Evolutionary conservation across 2,888 invertebrate species (phyloP).

Genomic region (Octodonta nipae): DNA sequence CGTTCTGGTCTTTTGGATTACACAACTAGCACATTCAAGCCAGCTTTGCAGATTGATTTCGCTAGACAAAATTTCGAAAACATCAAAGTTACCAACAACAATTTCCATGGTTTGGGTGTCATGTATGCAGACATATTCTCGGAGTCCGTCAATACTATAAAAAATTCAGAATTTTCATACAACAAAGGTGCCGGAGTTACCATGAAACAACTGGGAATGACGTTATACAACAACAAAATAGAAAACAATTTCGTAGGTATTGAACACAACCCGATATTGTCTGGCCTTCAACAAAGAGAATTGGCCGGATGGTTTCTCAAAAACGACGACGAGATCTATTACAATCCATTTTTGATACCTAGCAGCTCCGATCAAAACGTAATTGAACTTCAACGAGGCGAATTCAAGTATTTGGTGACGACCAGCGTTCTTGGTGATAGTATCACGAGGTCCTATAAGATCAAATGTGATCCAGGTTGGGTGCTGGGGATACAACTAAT

Average conservation of each 20-base stretch:
- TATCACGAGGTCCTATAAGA: constrained; percentile 44
- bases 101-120: constrained; percentile 85
- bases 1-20: constrained; percentile 90
- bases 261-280: constrained; percentile 79
- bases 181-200: constrained; percentile 83
- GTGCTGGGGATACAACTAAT: constrained; percentile 80
- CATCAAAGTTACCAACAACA: constrained; percentile 68
- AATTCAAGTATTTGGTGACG: constrained; percentile 70
- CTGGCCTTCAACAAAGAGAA: constrained; percentile 74
- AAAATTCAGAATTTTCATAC: constrained; percentile 70
- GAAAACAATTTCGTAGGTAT: constrained; percentile 84
- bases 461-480: constrained; percentile 65
- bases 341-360: constrained; percentile 62
- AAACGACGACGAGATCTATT: constrained; percentile 56
- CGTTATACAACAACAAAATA: constrained; percentile 62
- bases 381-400: constrained; percentile 35
- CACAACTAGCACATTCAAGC: constrained; percentile 72
- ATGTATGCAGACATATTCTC: constrained; percentile 89
- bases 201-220: constrained; percentile 75
- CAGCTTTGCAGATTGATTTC: constrained; percentile 79
- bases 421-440: constrained; percentile 47
- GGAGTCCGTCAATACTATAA: constrained; percentile 66
- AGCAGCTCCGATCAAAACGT: constrained; percentile 38
- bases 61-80: constrained; percentile 71
- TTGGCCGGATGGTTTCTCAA: constrained; percentile 82